Conservation (phyloP, 2,888 invertebrate genomes). For the Poecilus cupreus region DNA sequence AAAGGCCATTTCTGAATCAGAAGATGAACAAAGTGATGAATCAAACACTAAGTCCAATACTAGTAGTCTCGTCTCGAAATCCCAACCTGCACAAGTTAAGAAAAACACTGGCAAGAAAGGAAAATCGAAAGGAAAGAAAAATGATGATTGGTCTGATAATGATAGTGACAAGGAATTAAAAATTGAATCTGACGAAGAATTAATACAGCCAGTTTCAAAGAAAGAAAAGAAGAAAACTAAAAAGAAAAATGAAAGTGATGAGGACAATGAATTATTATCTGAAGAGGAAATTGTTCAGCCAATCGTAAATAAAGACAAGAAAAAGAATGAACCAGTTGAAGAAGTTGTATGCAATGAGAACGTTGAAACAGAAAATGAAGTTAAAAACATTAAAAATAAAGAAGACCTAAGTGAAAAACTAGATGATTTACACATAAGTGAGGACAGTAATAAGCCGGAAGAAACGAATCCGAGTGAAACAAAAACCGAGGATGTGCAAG, state of each 20-base stretch:
- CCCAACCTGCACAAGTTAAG: conserved; percentile 65
- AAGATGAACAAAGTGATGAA: conserved; percentile 70
- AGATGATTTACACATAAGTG: conserved; percentile 14
- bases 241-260: conserved; percentile 61
- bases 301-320: conserved; percentile 60
- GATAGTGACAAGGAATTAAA: conserved; percentile 72
- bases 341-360: conserved; percentile 65
- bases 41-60: conserved; percentile 61
- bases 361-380: conserved; percentile 64
- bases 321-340: conserved; percentile 59
- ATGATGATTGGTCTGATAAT: conserved; percentile 75
- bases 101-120: conserved; percentile 60
- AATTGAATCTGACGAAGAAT: conserved; percentile 65
- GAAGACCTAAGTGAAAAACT: conserved; percentile 60
- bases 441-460: conserved; percentile 58
- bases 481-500: conserved; percentile 71
- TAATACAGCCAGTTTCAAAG: conserved; percentile 60
- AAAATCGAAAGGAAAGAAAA: conserved; percentile 73
- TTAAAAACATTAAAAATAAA: conserved; percentile 67
- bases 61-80: conserved; percentile 50
- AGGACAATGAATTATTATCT: conserved; percentile 47
- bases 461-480: conserved; percentile 54
- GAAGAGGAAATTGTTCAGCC: conserved; percentile 59
- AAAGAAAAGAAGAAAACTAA: conserved; percentile 62
- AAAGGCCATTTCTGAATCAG: conserved; percentile 70